Conservation (phyloP, 2,888 invertebrate genomes). For the Melinopterus prodromus region DNA sequence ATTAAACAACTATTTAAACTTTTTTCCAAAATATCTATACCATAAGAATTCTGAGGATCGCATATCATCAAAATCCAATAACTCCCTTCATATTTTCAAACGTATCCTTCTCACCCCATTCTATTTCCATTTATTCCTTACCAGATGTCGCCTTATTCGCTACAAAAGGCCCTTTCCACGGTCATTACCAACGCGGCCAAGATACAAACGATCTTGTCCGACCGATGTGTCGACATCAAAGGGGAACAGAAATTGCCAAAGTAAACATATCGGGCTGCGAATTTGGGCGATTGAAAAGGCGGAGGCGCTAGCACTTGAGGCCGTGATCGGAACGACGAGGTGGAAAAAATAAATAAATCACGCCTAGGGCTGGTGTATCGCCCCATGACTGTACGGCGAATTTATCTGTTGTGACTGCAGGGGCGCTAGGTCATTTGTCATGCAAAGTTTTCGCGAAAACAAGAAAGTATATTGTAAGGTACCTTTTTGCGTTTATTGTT, state of each 20-base stretch:
- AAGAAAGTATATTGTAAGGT: not conserved
- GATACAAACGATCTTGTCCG: not conserved
- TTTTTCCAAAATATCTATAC: too few relatives aligned
- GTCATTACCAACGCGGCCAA: constrained; percentile 4
- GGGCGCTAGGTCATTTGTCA: not conserved
- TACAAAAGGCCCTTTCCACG: not conserved
- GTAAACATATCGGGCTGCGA: not conserved
- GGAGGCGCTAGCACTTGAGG: not conserved
- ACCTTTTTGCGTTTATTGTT: not conserved
- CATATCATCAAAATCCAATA: not conserved
- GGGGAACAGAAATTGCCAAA: not conserved
- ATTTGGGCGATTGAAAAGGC: not conserved
- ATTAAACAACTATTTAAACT: too few relatives aligned
- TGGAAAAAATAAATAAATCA: not conserved
- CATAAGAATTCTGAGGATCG: not conserved
- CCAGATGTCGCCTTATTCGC: not conserved
- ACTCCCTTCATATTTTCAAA: not conserved
- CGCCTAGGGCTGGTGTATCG: not conserved
- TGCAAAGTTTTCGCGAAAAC: not conserved
- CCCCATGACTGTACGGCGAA: not conserved
- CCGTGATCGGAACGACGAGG: not conserved
- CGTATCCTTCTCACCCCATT: not conserved
- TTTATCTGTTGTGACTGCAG: not conserved
- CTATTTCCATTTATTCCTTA: not conserved
- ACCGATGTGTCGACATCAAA: not conserved